Evolutionary conservation across 2,797 vertebrate species (phyloP), one percentile per base, ranked within the genome.

Genomic region (Lepus oiostolus): DNA sequence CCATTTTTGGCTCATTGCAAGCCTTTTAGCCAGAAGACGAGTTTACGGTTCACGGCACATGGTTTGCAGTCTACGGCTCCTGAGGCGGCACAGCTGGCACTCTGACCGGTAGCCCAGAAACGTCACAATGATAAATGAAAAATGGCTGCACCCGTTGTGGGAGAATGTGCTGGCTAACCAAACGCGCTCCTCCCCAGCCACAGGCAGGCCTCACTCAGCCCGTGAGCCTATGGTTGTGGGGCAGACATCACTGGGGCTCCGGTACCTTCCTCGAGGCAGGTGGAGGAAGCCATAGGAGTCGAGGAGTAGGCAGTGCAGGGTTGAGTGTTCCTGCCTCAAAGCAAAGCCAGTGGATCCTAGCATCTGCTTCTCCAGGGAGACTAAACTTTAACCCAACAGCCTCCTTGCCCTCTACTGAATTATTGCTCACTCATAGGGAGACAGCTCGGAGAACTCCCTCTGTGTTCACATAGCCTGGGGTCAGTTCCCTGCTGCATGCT

Each of bases 201-300:
- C 1, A 52, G n/a, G 4, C n/a, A 38, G 82, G n/a, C 4, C 1
- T 9, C 3, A 7, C 10, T 0, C 6, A 35, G 58, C 62, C 62
- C 47, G 38, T 35, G n/a, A 50, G 63, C 81, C 5, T 32, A 8
- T 10, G 10, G 42, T 21, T 11, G 38, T 81, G 35, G 42, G 58
- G 58, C 17, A n/a, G 76, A 19, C 11, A 26, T 5, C 22, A 35
- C 28, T 4, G 32, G 83, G 65, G 5, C 21, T 14, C n/a, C 28
- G 17, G 30, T 9, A 19, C 32, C 38, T 50, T 47, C 42, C 42
- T 47, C 8, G 42, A 47, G 42, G 7, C 42, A 47, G 42, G 42
- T 47, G 42, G 42, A 47, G 42, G 42, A 8, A 47, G 42, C 42
- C 42, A 47, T 47, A 47, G 8, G 42, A 9, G 9, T 47, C 42